Evolutionary conservation across 1,140 invertebrate genomes (phyloP), one percentile per base, ranked within the genome.

Genomic region (Olivierus martensii): DNA sequence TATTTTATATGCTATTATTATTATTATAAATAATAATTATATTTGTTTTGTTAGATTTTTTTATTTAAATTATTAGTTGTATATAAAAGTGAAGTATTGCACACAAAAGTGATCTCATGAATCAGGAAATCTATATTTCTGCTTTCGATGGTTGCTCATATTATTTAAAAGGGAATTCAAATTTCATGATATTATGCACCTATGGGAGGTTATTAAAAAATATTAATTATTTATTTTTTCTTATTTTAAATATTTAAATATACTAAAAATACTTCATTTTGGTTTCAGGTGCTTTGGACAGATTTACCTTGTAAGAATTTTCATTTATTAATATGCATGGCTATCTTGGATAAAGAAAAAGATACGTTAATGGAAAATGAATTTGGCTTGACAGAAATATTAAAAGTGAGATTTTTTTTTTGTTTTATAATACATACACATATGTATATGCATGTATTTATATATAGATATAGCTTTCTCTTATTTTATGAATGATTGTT

Each of bases 81-180:
- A n/a, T n/a, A n/a, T n/a, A n/a, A n/a, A n/a, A n/a, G n/a, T n/a
- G n/a, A n/a, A n/a, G n/a, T n/a, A n/a, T n/a, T n/a, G n/a, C n/a
- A n/a, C n/a, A n/a, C n/a, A n/a, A n/a, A n/a, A n/a, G n/a, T n/a
- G 87, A 56, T 79, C 76, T 21, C 85, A 96, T 63, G 92, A 98
- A 56, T 95, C 93, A 3, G 85, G 83, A 3, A 97, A 98, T 67
- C 91, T 99, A 84, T 98, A 93, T 67, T 99, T 99, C 70, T 97
- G 91, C 69, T 99, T 99, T 71, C 82, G 95, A 15, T 81, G 79
- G 79, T 67, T 80, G 42, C 63, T 80, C 5, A 77, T 81, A 19
- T 63, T 71, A 28, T 80, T 80, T 61, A 81, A 81, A 61, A 63
- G 78, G 55, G 78, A 80, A 62, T 79, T 80, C 51, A 70, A 52